Conservation (phyloP, 2,797 vertebrate species). For the Ataeniobius toweri region DNA sequence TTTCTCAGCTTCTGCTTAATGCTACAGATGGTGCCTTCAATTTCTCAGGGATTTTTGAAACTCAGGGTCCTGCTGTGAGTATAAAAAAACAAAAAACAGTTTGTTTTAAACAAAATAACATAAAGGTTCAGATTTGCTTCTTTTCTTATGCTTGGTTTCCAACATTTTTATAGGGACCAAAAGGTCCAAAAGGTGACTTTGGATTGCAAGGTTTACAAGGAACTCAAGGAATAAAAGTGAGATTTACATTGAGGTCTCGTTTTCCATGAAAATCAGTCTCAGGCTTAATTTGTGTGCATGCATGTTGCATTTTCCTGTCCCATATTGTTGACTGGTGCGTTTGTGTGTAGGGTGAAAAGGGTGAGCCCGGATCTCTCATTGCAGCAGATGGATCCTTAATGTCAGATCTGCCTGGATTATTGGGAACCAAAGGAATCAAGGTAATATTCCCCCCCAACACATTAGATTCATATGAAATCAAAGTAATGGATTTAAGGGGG, state of each 20-base stretch:
- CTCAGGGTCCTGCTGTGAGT: conserved; percentile 83
- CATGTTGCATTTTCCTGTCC: conserved; percentile 1
- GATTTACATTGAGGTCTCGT: conserved; percentile 3
- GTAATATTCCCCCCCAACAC: conserved; percentile 39
- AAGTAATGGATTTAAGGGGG: not conserved
- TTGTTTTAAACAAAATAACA: not conserved
- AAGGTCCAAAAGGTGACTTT: conserved; percentile 88
- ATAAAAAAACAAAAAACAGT: not conserved
- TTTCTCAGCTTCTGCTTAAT: conserved; percentile 85
- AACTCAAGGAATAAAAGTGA: conserved; percentile 86
- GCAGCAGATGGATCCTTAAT: conserved; percentile 78
- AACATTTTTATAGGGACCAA: conserved; percentile 79
- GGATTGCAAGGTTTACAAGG: conserved; percentile 86
- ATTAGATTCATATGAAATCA: not conserved
- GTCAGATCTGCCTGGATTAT: conserved; percentile 58
- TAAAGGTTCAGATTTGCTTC: not conserved
- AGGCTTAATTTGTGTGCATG: not conserved
- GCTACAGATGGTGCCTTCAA: conserved; percentile 85
- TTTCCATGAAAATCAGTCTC: not conserved
- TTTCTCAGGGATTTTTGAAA: conserved; percentile 83
- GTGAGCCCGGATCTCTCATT: conserved; percentile 84
- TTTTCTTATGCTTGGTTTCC: not conserved
- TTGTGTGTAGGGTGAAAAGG: conserved; percentile 88
- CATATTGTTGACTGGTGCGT: not conserved
- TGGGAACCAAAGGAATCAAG: conserved; percentile 85